Percentiles rank a stretch among this genome's conserved stretches.
phyloP scores from a whole-genome alignment of 1,140 invertebrate species.

The Drosophila suzukii region DNA sequence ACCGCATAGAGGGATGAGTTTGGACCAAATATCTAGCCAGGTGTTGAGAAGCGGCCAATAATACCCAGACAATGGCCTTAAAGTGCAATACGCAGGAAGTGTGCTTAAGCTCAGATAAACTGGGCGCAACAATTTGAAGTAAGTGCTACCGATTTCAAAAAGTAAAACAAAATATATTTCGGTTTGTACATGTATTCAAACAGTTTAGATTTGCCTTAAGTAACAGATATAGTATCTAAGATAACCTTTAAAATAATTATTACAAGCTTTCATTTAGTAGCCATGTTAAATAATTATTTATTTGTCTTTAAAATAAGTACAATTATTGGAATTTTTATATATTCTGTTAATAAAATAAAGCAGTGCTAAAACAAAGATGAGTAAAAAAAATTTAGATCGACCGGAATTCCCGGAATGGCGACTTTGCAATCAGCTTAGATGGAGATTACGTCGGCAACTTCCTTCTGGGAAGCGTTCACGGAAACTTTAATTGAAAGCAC shows the following conservation, averaged over 20 bases:
- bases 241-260: no score
- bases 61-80: slow-evolving; percentile 13
- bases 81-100: background rate
- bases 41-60: slow-evolving; percentile 51
- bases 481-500: slow-evolving; percentile 46
- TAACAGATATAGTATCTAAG: no score
- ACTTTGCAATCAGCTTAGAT: slow-evolving; percentile 44
- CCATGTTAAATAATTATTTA: no score
- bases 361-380: background rate
- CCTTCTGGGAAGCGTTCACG: slow-evolving; percentile 24
- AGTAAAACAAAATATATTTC: background rate
- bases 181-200: no score
- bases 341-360: background rate
- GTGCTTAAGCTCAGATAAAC: slow-evolving; percentile 21
- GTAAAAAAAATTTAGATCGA: slow-evolving; percentile 11
- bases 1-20: slow-evolving; percentile 6
- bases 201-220: no score
- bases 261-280: no score
- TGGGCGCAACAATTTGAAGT: background rate
- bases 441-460: slow-evolving; percentile 23
- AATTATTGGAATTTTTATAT: background rate
- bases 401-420: slow-evolving; percentile 8
- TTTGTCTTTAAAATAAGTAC: no score
- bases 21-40: slow-evolving; percentile 18
- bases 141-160: slow-evolving; percentile 4